Evolutionary conservation across 2,113 vertebrate species (phyloP).

Genomic region (Pterocles gutturalis): DNA sequence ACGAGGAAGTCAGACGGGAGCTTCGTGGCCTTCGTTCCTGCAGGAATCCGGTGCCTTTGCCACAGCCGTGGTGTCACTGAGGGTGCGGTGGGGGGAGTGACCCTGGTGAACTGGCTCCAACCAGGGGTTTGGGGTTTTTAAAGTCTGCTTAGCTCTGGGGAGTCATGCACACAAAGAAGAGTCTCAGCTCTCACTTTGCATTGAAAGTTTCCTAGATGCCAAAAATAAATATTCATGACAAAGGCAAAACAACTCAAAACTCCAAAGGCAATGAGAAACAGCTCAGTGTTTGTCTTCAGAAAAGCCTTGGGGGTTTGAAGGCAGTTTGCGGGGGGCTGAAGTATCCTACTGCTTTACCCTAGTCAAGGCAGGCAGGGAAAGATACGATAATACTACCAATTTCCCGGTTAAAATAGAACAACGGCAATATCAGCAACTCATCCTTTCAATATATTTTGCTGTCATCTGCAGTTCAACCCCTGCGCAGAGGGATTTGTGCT

Average conservation of each 20-base stretch:
- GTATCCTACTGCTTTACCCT: neutral
- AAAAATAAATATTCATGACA: neutral
- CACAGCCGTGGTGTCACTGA: no score
- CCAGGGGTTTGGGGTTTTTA: no score
- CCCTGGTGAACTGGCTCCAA: no score
- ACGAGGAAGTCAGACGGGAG: no score
- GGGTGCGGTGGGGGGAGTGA: no score
- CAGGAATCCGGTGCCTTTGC: no score
- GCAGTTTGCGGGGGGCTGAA: neutral
- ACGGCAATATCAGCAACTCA: neutral
- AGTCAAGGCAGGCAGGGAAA: neutral
- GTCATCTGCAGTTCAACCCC: neutral
- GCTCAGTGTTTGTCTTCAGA: neutral
- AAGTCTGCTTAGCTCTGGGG: no score
- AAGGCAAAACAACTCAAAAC: neutral
- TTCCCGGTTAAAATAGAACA: neutral
- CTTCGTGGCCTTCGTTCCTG: no score
- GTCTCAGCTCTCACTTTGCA: no score
- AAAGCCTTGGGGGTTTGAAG: neutral
- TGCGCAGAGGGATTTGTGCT: neutral
- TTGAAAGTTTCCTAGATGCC: no score
- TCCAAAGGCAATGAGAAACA: neutral
- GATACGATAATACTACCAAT: neutral
- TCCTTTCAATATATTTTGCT: neutral
- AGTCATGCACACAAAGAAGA: no score